These are phyloP conservation scores for Heteronetta atricapilla DNA, from an alignment of 2,113 vertebrate species.

Conservation along the genomic window DNA sequence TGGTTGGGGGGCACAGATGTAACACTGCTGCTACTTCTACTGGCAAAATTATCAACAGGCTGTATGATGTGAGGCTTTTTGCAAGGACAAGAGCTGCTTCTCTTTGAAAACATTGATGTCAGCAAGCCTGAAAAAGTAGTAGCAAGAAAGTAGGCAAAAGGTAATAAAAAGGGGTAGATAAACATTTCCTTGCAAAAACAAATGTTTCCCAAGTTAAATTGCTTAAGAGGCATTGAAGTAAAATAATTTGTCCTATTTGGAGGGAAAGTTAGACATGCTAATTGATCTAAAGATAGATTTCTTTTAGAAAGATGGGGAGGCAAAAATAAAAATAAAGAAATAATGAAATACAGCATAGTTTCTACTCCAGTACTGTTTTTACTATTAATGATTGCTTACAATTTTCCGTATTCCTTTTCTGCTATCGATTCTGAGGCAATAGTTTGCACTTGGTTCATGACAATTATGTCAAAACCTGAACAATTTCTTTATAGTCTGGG, in stretches of 20 bases:
- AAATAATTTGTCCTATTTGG: conserved; percentile 15
- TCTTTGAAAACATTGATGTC: not conserved
- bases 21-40: not conserved
- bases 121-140: not conserved
- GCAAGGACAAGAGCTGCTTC: not conserved
- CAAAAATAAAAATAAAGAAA: not conserved
- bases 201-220: not conserved
- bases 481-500: conserved; percentile 5
- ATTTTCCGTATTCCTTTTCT: conserved; percentile 34
- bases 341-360: conserved; percentile 31
- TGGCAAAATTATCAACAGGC: not conserved
- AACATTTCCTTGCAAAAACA: not conserved
- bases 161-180: not conserved
- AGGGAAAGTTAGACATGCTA: not conserved
- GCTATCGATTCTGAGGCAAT: conserved; percentile 28
- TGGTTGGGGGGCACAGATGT: not conserved
- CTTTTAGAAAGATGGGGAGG: not conserved
- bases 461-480: conserved; percentile 52
- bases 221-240: not conserved
- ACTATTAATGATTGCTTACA: conserved; percentile 26
- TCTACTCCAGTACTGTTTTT: conserved; percentile 51
- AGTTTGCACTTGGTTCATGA: conserved; percentile 38
- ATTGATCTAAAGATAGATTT: not conserved
- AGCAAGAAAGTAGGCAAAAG: not conserved
- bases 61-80: not conserved